These are phyloP conservation scores for Oscheius sp. DNA, from an alignment of 2,888 invertebrate genomes.

Conservation along the genomic window DNA sequence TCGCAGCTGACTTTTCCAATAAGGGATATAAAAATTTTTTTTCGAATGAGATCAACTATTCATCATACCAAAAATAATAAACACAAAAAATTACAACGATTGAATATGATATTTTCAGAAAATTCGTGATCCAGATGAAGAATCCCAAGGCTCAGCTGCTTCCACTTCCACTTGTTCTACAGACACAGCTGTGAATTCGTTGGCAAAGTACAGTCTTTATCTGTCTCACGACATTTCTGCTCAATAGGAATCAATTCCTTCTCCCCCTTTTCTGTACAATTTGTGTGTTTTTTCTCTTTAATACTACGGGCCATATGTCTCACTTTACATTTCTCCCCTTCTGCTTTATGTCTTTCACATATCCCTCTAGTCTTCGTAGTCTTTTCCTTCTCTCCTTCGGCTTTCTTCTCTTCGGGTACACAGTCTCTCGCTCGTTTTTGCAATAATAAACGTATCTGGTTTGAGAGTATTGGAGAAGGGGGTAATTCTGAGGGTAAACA, in stretches of 20 bases:
- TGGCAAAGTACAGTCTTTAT: constrained; percentile 51
- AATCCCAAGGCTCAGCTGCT: constrained; percentile 33
- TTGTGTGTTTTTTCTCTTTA: not conserved
- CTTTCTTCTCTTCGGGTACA: constrained; percentile 22
- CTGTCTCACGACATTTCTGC: constrained; percentile 34
- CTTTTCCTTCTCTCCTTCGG: not conserved
- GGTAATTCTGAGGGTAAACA: too few species aligned
- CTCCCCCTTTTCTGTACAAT: constrained; percentile 5
- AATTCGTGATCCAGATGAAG: constrained; percentile 41
- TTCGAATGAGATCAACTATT: too few species aligned
- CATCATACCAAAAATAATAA: too few species aligned
- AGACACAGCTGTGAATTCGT: constrained; percentile 39
- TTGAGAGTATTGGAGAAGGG: too few species aligned
- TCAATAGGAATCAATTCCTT: not conserved
- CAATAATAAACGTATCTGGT: too few species aligned
- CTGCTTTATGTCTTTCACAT: constrained; percentile 7
- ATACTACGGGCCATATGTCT: constrained; percentile 9
- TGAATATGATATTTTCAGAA: constrained; percentile 18
- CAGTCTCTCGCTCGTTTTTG: too few species aligned
- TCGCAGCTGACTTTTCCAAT: too few species aligned
- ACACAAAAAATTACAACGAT: too few species aligned
- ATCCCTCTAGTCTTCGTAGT: not conserved
- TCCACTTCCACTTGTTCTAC: constrained; percentile 41
- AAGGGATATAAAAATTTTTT: too few species aligned
- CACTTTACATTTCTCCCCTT: not conserved